Percentiles rank a stretch among this genome's conserved stretches.
Conservation (phyloP, 1,140 invertebrate species). For the Aphis gossypii region DNA sequence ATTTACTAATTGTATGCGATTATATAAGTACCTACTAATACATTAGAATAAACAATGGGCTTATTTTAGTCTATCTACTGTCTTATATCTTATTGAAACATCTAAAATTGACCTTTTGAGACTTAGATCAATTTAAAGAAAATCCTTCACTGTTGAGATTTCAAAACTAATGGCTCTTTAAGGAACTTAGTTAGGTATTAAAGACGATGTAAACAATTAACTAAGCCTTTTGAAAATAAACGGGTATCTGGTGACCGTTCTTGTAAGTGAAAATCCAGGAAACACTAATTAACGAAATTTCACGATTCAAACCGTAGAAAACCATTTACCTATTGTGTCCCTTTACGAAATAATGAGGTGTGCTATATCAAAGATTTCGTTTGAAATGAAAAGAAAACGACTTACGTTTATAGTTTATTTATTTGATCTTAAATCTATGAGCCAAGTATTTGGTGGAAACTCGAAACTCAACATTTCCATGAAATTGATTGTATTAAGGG, state of each 20-base stretch:
- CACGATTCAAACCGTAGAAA: too few species aligned
- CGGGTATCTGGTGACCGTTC: not conserved
- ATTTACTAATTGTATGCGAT: not conserved
- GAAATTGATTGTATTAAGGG: too few species aligned
- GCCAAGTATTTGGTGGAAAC: not conserved
- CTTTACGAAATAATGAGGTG: not conserved
- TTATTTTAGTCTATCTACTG: not conserved
- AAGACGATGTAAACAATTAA: slow-evolving; percentile 12
- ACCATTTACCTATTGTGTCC: not conserved
- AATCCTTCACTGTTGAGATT: not conserved
- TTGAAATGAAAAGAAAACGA: not conserved
- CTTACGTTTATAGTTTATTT: not conserved
- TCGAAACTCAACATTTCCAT: not conserved
- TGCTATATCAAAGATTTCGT: not conserved
- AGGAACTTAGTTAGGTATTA: not conserved
- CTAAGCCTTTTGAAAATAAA: not conserved
- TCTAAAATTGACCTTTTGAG: not conserved
- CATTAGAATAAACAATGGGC: too few species aligned
- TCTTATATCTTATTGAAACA: not conserved
- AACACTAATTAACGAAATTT: slow-evolving; percentile 1
- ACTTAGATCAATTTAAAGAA: not conserved
- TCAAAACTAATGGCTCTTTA: slow-evolving; percentile 2
- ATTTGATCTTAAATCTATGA: not conserved
- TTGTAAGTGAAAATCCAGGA: not conserved
- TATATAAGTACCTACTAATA: not conserved